Conservation (phyloP, 2,888 invertebrate species). For the Agrotis exclamationis region DNA sequence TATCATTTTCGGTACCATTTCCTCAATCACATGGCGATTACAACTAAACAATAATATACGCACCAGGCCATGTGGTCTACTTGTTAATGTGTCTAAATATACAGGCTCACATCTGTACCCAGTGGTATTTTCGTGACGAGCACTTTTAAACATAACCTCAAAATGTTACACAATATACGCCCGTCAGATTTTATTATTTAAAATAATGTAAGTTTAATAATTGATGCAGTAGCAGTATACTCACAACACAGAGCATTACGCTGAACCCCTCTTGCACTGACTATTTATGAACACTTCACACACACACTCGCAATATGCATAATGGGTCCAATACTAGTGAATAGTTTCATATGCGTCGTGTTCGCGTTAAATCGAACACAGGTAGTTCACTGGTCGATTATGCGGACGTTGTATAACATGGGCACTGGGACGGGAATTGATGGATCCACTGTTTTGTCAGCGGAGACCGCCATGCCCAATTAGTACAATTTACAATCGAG, state of each 20-base stretch:
- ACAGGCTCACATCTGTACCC: conserved; percentile 58
- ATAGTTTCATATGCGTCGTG: conserved; percentile 80
- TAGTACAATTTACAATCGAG: conserved; percentile 89
- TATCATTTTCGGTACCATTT: conserved; percentile 13
- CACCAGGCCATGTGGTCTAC: conserved; percentile 70
- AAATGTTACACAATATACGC: conserved; percentile 75
- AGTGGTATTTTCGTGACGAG: conserved; percentile 72
- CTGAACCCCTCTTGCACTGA: conserved; percentile 84
- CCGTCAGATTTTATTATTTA: conserved; percentile 61
- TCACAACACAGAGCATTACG: conserved; percentile 87
- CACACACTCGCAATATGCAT: conserved; percentile 86
- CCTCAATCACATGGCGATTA: conserved; percentile 35
- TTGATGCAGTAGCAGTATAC: conserved; percentile 76
- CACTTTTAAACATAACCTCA: conserved; percentile 86
- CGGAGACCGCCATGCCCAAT: conserved; percentile 88
- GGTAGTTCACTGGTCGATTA: conserved; percentile 81
- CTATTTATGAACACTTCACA: conserved; percentile 89
- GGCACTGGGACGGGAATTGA: conserved; percentile 81
- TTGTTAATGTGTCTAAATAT: conserved; percentile 63
- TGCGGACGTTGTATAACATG: conserved; percentile 79
- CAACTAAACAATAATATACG: conserved; percentile 52
- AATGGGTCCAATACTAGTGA: conserved; percentile 82
- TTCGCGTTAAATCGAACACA: conserved; percentile 77
- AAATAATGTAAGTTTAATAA: conserved; percentile 69
- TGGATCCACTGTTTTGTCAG: conserved; percentile 85